Percentiles rank a stretch among this genome's conserved stretches.
Conservation (phyloP, 2,888 invertebrate genomes). For the Amblyjoppa fuscipennis region DNA sequence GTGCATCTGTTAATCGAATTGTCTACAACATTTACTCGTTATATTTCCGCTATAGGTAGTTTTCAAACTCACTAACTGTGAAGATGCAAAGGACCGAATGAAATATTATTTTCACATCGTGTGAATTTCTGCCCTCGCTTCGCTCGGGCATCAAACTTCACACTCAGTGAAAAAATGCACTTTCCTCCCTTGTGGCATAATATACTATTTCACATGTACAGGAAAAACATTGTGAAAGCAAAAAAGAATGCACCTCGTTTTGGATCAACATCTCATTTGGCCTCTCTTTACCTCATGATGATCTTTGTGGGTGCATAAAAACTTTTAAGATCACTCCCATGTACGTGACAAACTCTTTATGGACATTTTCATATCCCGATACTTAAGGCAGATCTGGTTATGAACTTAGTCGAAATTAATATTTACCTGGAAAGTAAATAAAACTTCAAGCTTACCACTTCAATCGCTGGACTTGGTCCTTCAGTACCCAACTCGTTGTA, state of each 20-base stretch:
- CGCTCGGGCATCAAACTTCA: too few relatives aligned
- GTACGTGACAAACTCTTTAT: not conserved
- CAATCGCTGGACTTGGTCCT: slow-evolving; percentile 93
- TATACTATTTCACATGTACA: not conserved
- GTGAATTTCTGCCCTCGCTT: too few relatives aligned
- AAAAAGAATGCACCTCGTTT: not conserved
- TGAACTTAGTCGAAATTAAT: not conserved
- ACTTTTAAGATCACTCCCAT: not conserved
- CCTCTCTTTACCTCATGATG: not conserved
- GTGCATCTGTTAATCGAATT: too few relatives aligned
- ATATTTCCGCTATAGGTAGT: too few relatives aligned
- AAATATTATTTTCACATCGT: too few relatives aligned
- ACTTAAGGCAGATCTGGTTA: not conserved
- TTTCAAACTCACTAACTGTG: too few relatives aligned
- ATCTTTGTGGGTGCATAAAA: not conserved
- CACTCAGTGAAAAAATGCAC: too few relatives aligned
- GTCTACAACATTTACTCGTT: too few relatives aligned
- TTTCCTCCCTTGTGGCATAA: too few relatives aligned
- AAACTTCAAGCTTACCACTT: slow-evolving; percentile 86
- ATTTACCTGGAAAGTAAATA: not conserved
- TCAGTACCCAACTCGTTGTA: slow-evolving; percentile 95
- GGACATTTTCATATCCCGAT: not conserved
- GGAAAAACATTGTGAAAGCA: not conserved
- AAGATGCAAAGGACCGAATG: too few relatives aligned
- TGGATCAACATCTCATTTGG: not conserved